Evolutionary conservation across 2,113 vertebrate genomes (phyloP).

Genomic region (Erinaceus europaeus): DNA sequence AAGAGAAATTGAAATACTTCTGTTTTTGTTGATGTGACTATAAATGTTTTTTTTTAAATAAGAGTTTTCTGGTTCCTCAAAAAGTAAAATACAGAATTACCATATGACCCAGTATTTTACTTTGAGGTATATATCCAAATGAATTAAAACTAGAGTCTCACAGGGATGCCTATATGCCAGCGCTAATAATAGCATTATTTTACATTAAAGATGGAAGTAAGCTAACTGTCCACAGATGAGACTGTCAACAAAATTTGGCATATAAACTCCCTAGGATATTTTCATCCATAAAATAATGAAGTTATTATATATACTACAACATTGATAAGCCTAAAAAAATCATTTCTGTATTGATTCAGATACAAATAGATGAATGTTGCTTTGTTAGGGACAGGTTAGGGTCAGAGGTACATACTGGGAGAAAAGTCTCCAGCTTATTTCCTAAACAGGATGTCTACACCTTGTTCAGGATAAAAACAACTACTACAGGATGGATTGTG

Average conservation of each 20-base stretch:
- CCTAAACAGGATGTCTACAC: no score
- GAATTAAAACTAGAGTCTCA: not conserved
- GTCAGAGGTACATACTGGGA: no score
- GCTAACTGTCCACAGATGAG: not conserved
- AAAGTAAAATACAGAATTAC: not conserved
- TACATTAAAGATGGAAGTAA: not conserved
- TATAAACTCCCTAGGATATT: not conserved
- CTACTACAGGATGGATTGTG: no score
- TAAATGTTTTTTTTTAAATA: no score
- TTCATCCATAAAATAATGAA: not conserved
- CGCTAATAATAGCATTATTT: not conserved
- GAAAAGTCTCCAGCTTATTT: no score
- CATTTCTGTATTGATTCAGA: not conserved
- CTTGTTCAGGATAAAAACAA: no score
- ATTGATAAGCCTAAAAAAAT: not conserved
- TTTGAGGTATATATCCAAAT: not conserved
- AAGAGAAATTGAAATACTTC: no score
- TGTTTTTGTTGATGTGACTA: no score
- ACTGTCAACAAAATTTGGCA: not conserved
- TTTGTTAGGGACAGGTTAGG: no score
- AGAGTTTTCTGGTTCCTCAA: not conserved
- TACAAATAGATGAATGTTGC: not conserved
- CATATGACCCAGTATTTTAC: not conserved
- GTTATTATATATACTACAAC: not conserved
- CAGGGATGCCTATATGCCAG: not conserved